These are phyloP conservation scores for Polydrusus pterygomalis DNA, from an alignment of 2,888 invertebrate species.

Conservation along the genomic window DNA sequence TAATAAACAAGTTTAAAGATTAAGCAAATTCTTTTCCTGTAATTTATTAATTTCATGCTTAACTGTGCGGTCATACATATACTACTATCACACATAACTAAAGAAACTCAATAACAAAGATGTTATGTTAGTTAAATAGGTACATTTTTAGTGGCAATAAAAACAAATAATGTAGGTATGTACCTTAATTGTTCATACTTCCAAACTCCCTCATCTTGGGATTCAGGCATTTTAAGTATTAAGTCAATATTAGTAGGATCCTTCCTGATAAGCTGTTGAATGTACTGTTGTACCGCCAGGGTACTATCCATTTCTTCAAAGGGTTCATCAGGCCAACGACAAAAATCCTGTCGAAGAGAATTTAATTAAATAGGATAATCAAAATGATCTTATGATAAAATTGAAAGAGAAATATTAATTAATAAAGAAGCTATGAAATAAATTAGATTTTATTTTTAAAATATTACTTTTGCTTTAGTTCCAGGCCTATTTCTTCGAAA, in stretches of 20 bases:
- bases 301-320: slow-evolving; percentile 99
- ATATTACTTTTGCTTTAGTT: slow-evolving; percentile 87
- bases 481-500: slow-evolving; percentile 93
- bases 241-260: slow-evolving; percentile 95
- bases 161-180: neutral
- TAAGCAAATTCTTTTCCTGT: no score
- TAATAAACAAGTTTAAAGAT: slow-evolving; percentile 52
- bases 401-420: neutral
- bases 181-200: slow-evolving; percentile 98
- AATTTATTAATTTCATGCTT: no score
- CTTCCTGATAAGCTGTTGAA: slow-evolving; percentile 96
- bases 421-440: neutral
- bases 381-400: slow-evolving; percentile 11
- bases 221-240: slow-evolving; percentile 96
- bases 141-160: neutral
- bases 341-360: slow-evolving; percentile 85
- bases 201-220: slow-evolving; percentile 99
- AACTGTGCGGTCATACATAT: no score
- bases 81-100: no score
- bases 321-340: slow-evolving; percentile 97
- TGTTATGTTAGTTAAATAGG: no score
- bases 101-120: no score
- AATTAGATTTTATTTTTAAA: neutral
- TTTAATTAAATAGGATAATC: slow-evolving; percentile 10
- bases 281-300: slow-evolving; percentile 98